Evolutionary conservation across 2,888 invertebrate species (phyloP).

Genomic region (Agapetus fuscipes): DNA sequence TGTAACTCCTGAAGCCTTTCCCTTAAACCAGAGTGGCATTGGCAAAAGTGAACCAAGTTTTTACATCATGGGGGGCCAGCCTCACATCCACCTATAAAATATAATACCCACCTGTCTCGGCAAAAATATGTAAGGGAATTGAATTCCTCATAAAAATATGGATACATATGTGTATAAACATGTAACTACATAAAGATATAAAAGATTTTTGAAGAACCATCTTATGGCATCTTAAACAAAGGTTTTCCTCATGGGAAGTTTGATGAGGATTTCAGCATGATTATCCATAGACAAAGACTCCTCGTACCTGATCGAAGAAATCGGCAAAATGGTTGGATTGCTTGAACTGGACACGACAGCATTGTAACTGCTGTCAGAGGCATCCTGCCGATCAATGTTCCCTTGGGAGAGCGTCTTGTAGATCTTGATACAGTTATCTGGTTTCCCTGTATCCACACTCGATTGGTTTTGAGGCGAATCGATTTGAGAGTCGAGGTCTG

Average conservation of each 20-base stretch:
- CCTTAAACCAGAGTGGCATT: no score
- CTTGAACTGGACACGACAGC: background rate
- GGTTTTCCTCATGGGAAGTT: conserved; percentile 14
- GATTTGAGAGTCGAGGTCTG: background rate
- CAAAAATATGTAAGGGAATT: no score
- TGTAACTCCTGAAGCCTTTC: no score
- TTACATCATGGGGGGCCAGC: no score
- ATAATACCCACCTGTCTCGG: no score
- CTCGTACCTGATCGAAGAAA: conserved; percentile 7
- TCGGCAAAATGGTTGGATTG: background rate
- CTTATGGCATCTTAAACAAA: conserved; percentile 13
- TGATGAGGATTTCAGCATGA: conserved; percentile 15
- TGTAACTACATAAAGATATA: no score
- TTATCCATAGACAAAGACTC: conserved; percentile 10
- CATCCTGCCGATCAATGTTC: conserved; percentile 1
- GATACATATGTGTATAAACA: no score
- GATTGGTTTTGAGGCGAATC: background rate
- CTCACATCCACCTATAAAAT: no score
- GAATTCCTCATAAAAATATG: no score
- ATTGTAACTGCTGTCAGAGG: background rate
- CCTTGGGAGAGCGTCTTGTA: conserved; percentile 12
- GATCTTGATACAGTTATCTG: conserved; percentile 14
- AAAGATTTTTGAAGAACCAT: no score
- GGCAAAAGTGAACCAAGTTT: no score
- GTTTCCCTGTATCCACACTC: no score